phyloP scores from a whole-genome alignment of 1,140 invertebrate genomes.

The Oryctes rhinoceros region DNA sequence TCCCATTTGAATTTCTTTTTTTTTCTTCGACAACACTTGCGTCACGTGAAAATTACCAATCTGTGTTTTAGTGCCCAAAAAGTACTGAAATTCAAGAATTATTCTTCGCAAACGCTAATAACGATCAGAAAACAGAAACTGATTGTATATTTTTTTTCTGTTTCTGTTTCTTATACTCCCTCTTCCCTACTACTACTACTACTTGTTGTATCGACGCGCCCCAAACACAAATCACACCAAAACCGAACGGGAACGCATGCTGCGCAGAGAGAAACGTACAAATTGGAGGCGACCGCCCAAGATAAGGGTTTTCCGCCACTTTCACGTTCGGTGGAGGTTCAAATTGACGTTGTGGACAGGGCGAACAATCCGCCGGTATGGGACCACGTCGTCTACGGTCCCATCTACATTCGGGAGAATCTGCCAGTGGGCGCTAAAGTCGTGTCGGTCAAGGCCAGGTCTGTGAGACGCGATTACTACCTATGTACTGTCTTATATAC shows the following conservation, averaged over 20 bases:
- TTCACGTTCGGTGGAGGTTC: constrained; percentile 93
- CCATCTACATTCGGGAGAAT: constrained; percentile 97
- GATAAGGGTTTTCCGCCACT: constrained; percentile 94
- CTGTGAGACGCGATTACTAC: constrained; percentile 64
- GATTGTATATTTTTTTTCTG: constrained; percentile 26
- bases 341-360: constrained; percentile 97
- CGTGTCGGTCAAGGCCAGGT: constrained; percentile 97
- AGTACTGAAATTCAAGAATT: no score
- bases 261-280: constrained; percentile 93
- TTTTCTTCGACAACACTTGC: no score
- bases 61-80: no score
- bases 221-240: not conserved
- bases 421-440: constrained; percentile 95
- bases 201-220: constrained; percentile 55
- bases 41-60: no score
- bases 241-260: not conserved
- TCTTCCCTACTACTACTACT: constrained; percentile 54
- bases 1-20: no score
- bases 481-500: not conserved
- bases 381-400: constrained; percentile 94
- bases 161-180: constrained; percentile 15
- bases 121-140: not conserved
- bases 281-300: constrained; percentile 95
- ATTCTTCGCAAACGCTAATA: not conserved
- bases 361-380: constrained; percentile 97